A percentile compares a stretch with the other conserved stretches of the same genome.
Evolutionary conservation across 2,113 vertebrate species (phyloP).

Genomic region (Rhea pennata): DNA sequence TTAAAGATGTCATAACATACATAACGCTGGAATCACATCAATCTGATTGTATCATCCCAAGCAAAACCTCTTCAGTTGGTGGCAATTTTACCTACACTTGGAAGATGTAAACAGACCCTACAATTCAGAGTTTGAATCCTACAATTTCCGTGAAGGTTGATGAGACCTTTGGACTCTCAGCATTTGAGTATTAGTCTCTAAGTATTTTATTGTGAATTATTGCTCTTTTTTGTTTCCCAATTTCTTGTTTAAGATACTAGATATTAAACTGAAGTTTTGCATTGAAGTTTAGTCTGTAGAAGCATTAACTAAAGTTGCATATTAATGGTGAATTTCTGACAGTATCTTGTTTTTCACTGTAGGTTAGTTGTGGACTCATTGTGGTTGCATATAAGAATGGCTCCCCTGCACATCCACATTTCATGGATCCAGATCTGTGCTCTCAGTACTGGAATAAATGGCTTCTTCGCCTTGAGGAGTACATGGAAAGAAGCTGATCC

Average conservation of each 20-base stretch:
- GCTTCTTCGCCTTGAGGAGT: constrained; percentile 90
- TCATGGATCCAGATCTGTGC: constrained; percentile 82
- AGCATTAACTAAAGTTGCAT: background rate
- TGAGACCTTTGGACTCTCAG: background rate
- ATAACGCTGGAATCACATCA: background rate
- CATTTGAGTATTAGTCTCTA: background rate
- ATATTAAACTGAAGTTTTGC: background rate
- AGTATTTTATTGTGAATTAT: background rate
- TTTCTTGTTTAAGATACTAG: background rate
- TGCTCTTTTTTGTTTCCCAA: background rate
- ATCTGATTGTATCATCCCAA: background rate
- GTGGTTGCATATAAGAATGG: constrained; percentile 95
- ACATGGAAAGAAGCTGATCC: constrained; percentile 69
- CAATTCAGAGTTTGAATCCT: background rate
- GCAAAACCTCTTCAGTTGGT: background rate
- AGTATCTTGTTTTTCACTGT: background rate
- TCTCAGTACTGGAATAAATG: constrained; percentile 89
- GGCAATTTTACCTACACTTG: background rate
- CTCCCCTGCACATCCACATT: constrained; percentile 88
- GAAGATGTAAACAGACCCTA: background rate
- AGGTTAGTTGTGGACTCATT: constrained; percentile 91
- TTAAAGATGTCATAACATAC: background rate
- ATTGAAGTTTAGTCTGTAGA: background rate
- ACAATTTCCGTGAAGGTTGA: background rate
- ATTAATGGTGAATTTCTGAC: background rate